phyloP scores from a whole-genome alignment of 92 coral and sea anemone species.

The Paragorgia papillata region DNA sequence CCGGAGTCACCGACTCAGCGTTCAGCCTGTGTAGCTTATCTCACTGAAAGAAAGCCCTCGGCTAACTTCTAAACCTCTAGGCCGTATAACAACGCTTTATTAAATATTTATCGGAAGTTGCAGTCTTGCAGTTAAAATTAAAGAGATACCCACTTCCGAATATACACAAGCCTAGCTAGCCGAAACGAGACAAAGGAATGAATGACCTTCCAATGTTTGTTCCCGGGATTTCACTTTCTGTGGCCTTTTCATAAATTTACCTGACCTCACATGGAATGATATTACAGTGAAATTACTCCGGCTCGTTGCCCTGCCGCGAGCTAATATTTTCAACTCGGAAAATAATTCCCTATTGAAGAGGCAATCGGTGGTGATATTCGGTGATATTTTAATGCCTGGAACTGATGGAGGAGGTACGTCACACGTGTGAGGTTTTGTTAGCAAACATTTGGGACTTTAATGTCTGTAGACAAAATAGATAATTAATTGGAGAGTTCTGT shows the following conservation, averaged over 20 bases:
- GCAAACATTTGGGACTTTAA: slow-evolving; percentile 1
- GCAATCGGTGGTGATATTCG: neutral
- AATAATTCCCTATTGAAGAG: neutral
- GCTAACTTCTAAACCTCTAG: neutral
- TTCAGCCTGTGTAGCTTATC: too few relatives aligned
- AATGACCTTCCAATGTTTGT: neutral
- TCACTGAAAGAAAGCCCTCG: neutral
- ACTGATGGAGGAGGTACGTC: neutral
- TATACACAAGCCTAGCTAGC: neutral
- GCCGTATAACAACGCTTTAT: neutral
- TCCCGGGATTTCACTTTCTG: neutral
- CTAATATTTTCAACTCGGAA: neutral
- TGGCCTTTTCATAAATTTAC: slow-evolving; percentile 14
- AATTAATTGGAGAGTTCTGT: neutral
- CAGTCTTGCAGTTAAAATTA: slow-evolving; percentile 37
- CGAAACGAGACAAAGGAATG: slow-evolving; percentile 20
- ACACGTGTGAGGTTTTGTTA: neutral
- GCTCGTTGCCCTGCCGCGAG: neutral
- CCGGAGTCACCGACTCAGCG: too few relatives aligned
- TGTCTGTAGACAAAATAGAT: neutral
- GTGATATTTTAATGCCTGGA: neutral
- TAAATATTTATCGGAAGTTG: slow-evolving; percentile 38
- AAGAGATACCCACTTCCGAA: slow-evolving; percentile 17
- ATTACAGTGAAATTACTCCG: neutral
- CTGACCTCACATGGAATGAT: neutral